phyloP scores from a whole-genome alignment of 2,888 invertebrate genomes.

The Drosophila stalkeri region DNA sequence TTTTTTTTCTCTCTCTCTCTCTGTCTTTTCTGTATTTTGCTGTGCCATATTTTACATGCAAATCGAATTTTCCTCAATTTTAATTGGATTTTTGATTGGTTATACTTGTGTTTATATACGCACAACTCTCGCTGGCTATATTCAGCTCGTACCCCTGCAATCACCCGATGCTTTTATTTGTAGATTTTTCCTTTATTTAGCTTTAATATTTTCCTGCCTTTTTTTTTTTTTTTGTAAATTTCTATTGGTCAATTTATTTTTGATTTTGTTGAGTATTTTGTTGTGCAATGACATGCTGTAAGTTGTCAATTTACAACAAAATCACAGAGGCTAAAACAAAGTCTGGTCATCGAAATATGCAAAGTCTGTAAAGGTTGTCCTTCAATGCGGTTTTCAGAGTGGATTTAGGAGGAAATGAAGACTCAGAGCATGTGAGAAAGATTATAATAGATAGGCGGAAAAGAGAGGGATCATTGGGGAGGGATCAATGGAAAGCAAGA shows the following conservation, averaged over 20 bases:
- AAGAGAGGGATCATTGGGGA: too few species aligned
- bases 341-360: conserved; percentile 27
- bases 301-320: conserved; percentile 67
- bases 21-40: conserved; percentile 33
- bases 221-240: conserved; percentile 7
- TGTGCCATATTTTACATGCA: conserved; percentile 83
- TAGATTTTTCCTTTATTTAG: conserved; percentile 31
- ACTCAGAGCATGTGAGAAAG: background rate
- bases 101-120: conserved; percentile 81
- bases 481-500: too few species aligned
- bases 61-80: conserved; percentile 85
- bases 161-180: conserved; percentile 46
- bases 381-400: background rate
- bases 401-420: fast-evolving
- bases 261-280: conserved; percentile 40
- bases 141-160: conserved; percentile 13
- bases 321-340: conserved; percentile 46
- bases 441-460: too few species aligned
- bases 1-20: background rate
- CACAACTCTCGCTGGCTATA: conserved; percentile 56
- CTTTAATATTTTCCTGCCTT: conserved; percentile 11
- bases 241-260: conserved; percentile 54
- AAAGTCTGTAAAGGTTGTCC: background rate
- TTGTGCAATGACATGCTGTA: conserved; percentile 63
- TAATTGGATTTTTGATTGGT: conserved; percentile 85